Evolutionary conservation across 2,888 invertebrate genomes (phyloP), one percentile per base, ranked within the genome.

Genomic region (Galeopsomyia nigrocyanea): DNA sequence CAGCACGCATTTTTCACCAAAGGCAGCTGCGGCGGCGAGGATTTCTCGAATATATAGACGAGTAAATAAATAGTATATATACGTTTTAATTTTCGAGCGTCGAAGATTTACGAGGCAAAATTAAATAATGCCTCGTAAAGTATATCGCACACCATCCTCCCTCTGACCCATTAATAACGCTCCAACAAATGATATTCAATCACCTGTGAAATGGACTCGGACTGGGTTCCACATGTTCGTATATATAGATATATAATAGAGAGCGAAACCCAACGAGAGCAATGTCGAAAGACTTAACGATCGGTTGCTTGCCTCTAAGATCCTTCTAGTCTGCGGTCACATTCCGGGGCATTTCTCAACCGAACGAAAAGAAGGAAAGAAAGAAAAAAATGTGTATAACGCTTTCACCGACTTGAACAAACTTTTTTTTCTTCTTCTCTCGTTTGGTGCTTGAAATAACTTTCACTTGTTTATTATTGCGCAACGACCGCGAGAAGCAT

Each of bases 141-240:
- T 50, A n/a, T 62, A 9, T 14, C 3, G 5, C 50, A 16, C 61
- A n/a, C 19, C 39, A 2, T 9, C 5, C 10, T 17, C 16, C 51
- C 14, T 7, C 3, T 1, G 1, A 13, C 16, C 16, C 63, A 31
- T 63, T 63, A 51, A 31, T 55, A 47, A 68, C 68, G 46, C 61
- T 46, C 16, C 9, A n/a, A 22, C 21, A 26, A 53, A 61, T 61
- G 46, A 55, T 61, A 46, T 55, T 55, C 49, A 47, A 61, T 61
- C 47, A 31, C 61, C 60, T 61, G 46, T 22, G 21, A 31, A 39
- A 39, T 39, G 39, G 10, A 39, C 39, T 39, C 39, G 39, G 39
- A 39, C 39, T 39, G n/a, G n/a, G 39, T 13, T 39, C 39, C 10
- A 39, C 39, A n/a, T n/a, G n/a, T n/a, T n/a, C n/a, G n/a, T n/a